Percentiles rank a stretch among this genome's conserved stretches.
phyloP scores from a whole-genome alignment of 1,140 invertebrate species.

The Teleopsis dalmanni region DNA sequence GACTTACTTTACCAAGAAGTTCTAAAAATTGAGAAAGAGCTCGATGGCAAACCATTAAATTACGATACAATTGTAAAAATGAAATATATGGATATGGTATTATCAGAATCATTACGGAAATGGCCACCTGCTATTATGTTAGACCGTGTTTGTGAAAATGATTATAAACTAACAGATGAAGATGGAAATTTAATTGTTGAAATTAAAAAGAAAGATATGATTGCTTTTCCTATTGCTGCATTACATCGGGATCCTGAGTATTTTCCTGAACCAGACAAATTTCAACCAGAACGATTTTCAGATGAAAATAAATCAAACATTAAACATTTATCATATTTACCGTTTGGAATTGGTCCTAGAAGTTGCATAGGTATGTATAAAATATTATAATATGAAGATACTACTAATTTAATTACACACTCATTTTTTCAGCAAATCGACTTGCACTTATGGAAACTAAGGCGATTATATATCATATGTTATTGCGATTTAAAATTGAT shows the following conservation, averaged over 20 bases:
- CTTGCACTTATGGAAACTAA: neutral
- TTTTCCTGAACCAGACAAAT: conserved; percentile 50
- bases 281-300: conserved; percentile 53
- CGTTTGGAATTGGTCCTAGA: conserved; percentile 58
- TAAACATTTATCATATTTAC: conserved; percentile 49
- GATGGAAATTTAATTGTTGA: conserved; percentile 9
- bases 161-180: conserved; percentile 6
- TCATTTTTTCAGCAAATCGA: neutral
- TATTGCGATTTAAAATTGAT: neutral
- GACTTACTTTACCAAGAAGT: conserved; percentile 37
- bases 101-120: conserved; percentile 47
- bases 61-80: conserved; percentile 31
- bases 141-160: conserved; percentile 42
- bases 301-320: conserved; percentile 50
- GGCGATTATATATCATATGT: neutral
- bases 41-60: conserved; percentile 20
- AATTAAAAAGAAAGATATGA: conserved; percentile 42
- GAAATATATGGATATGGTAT: conserved; percentile 44
- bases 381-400: conserved; percentile 28
- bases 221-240: conserved; percentile 47
- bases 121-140: conserved; percentile 45
- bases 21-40: conserved; percentile 13
- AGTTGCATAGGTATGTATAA: conserved; percentile 53
- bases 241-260: conserved; percentile 52
- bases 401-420: neutral